These are phyloP conservation scores for Rhinophrynus dorsalis DNA, from an alignment of 2,797 vertebrate species.

Conservation along the genomic window DNA sequence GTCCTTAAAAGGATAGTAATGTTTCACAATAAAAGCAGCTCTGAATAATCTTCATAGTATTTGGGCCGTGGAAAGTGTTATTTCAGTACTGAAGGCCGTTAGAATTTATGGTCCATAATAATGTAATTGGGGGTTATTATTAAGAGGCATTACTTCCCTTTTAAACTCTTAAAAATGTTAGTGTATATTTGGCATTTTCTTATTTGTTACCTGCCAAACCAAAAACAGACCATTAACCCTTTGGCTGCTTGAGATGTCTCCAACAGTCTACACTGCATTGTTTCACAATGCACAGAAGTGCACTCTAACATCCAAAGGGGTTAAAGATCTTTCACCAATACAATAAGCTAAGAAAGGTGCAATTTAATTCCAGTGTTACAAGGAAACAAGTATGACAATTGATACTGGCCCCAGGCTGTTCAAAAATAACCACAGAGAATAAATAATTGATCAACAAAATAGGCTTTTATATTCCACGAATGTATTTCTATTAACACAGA, in stretches of 20 bases:
- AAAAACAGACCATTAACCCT: slow-evolving; percentile 63
- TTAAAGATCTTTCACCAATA: slow-evolving; percentile 55
- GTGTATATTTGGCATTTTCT: slow-evolving; percentile 70
- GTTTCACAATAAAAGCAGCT: too few species aligned
- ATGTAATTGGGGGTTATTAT: too few species aligned
- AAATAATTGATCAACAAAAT: slow-evolving; percentile 41
- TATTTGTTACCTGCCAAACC: slow-evolving; percentile 61
- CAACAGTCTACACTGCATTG: too few species aligned
- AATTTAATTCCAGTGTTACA: slow-evolving; percentile 53
- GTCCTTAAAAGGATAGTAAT: too few species aligned
- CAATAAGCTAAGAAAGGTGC: slow-evolving; percentile 59
- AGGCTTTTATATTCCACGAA: slow-evolving; percentile 49
- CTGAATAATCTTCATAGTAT: too few species aligned
- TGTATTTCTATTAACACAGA: neutral
- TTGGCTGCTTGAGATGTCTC: too few species aligned
- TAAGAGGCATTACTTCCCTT: too few species aligned
- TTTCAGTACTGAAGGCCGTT: too few species aligned
- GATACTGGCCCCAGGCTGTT: slow-evolving; percentile 34
- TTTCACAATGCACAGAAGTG: too few species aligned
- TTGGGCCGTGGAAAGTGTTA: too few species aligned
- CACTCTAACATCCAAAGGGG: too few species aligned
- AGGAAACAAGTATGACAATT: slow-evolving; percentile 32
- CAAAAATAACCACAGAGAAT: slow-evolving; percentile 43
- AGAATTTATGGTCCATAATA: too few species aligned
- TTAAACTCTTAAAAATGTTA: slow-evolving; percentile 58